A percentile compares a stretch with the other conserved stretches of the same genome.
Conservation (phyloP, 53 echinoderm and acorn worm genomes). For the Hippasteria phrygiana region DNA sequence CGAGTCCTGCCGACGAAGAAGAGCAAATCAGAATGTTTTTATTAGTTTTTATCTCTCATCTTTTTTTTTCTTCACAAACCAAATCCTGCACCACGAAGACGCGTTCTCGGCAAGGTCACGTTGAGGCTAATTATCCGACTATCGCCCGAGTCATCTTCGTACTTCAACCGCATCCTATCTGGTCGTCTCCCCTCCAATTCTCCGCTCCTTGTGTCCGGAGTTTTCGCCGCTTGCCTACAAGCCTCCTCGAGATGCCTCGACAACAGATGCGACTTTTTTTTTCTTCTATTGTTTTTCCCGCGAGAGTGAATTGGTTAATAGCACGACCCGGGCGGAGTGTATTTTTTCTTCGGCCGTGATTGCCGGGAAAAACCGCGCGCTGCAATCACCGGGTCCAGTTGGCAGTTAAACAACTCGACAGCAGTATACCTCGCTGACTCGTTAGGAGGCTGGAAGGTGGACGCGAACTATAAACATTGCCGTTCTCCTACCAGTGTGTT, state of each 20-base stretch:
- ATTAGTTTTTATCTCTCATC: background rate
- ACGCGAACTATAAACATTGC: background rate
- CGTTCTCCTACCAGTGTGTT: slow-evolving; percentile 14
- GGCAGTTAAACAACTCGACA: slow-evolving; percentile 16
- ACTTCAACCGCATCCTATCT: background rate
- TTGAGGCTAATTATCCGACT: background rate
- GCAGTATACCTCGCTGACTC: background rate
- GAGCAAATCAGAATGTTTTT: background rate
- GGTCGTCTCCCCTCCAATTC: background rate
- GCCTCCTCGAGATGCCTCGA: background rate
- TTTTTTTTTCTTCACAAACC: background rate
- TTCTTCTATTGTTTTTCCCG: too few species aligned
- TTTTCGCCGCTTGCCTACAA: background rate
- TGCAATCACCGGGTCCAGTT: background rate
- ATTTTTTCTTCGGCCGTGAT: background rate
- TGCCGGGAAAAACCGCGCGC: background rate
- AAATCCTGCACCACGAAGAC: background rate
- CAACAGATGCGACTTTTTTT: background rate
- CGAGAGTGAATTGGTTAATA: background rate
- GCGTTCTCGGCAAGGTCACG: slow-evolving; percentile 3
- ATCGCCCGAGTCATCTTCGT: background rate
- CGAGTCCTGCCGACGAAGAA: background rate
- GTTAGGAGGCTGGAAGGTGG: background rate
- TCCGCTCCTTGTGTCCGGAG: background rate
- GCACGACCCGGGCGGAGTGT: background rate